These are phyloP conservation scores for Micrasema minimum DNA, from an alignment of 1,140 invertebrate species.

Conservation along the genomic window DNA sequence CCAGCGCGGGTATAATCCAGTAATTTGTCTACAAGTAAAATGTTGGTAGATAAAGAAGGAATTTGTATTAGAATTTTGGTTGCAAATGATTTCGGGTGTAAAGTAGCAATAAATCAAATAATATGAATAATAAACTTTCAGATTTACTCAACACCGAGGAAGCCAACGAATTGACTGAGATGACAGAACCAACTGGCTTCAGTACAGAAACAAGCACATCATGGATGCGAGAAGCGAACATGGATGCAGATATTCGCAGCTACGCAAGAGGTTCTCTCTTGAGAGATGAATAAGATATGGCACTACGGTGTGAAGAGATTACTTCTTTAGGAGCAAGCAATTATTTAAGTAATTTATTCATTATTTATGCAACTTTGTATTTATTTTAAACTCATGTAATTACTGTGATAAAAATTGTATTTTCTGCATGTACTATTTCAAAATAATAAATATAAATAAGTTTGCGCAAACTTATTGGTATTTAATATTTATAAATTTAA, in stretches of 20 bases:
- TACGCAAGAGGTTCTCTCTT: slow-evolving; percentile 86
- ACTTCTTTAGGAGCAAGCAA: too few species aligned
- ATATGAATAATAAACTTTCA: too few species aligned
- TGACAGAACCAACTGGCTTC: slow-evolving; percentile 79
- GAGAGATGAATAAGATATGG: slow-evolving; percentile 91
- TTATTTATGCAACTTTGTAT: slow-evolving; percentile 15
- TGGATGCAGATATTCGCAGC: slow-evolving; percentile 91
- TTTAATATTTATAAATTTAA: slow-evolving; percentile 13
- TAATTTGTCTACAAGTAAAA: too few species aligned
- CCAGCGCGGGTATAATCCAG: too few species aligned
- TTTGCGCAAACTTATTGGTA: slow-evolving; percentile 14
- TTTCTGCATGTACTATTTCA: slow-evolving; percentile 19
- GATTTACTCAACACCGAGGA: slow-evolving; percentile 63
- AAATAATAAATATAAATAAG: slow-evolving; percentile 15
- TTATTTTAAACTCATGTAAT: slow-evolving; percentile 33
- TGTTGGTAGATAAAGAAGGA: too few species aligned
- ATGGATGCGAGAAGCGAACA: slow-evolving; percentile 89
- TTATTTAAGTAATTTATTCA: slow-evolving; percentile 74
- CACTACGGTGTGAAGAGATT: too few species aligned
- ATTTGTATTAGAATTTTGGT: too few species aligned
- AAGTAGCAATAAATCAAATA: too few species aligned
- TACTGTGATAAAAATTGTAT: slow-evolving; percentile 45
- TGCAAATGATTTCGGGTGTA: too few species aligned
- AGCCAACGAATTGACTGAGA: slow-evolving; percentile 63
- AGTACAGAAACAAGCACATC: slow-evolving; percentile 93